Conservation (phyloP, 2,797 vertebrate genomes). For the Chelidonichthys spinosus region DNA sequence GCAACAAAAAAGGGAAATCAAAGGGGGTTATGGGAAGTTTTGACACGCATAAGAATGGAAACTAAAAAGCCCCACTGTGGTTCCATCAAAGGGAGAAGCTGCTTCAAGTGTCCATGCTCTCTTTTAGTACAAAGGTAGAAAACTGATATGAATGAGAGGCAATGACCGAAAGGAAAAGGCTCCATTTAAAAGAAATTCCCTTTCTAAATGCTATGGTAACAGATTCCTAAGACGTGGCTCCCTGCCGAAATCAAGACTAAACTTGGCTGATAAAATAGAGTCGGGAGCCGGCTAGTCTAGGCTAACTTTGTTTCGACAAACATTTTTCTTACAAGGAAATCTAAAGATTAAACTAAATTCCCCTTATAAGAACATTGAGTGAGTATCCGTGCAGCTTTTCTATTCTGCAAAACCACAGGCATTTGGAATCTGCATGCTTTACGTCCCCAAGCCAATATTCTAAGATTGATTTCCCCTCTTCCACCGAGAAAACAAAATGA, state of each 20-base stretch:
- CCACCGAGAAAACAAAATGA: conserved; percentile 82
- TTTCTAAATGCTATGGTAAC: conserved; percentile 5
- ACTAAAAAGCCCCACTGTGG: conserved; percentile 42
- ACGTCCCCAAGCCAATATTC: conserved; percentile 77
- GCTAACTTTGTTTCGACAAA: conserved; percentile 46
- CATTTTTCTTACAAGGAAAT: conserved; percentile 37
- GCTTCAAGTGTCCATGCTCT: conserved; percentile 32
- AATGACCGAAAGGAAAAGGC: conserved; percentile 11
- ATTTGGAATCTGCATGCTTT: conserved; percentile 73
- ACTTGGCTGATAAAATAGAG: not conserved
- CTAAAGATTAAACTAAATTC: conserved; percentile 59
- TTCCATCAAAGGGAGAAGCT: conserved; percentile 56
- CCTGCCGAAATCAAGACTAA: conserved; percentile 1
- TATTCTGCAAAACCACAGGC: conserved; percentile 53
- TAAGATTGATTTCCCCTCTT: conserved; percentile 83
- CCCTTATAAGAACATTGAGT: conserved; percentile 46
- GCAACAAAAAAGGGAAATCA: conserved; percentile 33
- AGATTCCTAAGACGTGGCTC: conserved; percentile 12
- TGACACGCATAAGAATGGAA: conserved; percentile 42
- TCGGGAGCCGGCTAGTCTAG: not conserved
- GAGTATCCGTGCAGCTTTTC: conserved; percentile 59
- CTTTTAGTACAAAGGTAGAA: conserved; percentile 28
- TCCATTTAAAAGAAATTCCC: conserved; percentile 3
- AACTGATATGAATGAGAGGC: not conserved
- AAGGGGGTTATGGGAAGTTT: conserved; percentile 44